Conservation (phyloP, 2,797 vertebrate genomes). For the Orestias chungarensis region DNA sequence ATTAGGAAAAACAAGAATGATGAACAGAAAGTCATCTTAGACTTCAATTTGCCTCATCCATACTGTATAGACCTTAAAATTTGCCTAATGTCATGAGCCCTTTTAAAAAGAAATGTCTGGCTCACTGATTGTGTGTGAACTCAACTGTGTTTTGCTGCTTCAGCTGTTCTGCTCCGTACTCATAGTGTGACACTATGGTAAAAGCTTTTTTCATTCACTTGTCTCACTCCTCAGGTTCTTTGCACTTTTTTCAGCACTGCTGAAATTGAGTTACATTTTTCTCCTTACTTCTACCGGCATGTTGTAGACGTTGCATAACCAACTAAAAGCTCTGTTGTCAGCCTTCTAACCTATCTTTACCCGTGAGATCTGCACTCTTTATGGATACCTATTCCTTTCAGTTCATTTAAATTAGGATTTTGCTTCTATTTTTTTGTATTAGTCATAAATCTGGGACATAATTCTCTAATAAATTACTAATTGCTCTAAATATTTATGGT, state of each 20-base stretch:
- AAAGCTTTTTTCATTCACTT: constrained; percentile 40
- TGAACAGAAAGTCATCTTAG: constrained; percentile 30
- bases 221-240: constrained; percentile 37
- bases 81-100: constrained; percentile 3
- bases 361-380: not conserved
- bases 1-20: constrained; percentile 30
- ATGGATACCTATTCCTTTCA: not conserved
- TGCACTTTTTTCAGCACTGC: constrained; percentile 21
- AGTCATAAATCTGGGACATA: not conserved
- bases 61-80: constrained; percentile 29
- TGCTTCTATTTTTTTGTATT: not conserved
- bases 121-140: constrained; percentile 26
- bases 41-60: not conserved
- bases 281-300: constrained; percentile 36
- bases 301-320: constrained; percentile 34
- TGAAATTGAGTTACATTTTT: constrained; percentile 21
- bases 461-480: not conserved
- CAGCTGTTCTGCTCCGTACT: constrained; percentile 50
- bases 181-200: constrained; percentile 29
- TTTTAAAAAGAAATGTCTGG: constrained; percentile 25
- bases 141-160: constrained; percentile 51
- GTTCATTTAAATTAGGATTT: not conserved
- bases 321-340: constrained; percentile 15
- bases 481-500: not conserved
- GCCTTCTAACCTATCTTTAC: constrained; percentile 3